Evolutionary conservation across 2,888 invertebrate genomes (phyloP), one percentile per base, ranked within the genome.

Genomic region (Chirona hameri): DNA sequence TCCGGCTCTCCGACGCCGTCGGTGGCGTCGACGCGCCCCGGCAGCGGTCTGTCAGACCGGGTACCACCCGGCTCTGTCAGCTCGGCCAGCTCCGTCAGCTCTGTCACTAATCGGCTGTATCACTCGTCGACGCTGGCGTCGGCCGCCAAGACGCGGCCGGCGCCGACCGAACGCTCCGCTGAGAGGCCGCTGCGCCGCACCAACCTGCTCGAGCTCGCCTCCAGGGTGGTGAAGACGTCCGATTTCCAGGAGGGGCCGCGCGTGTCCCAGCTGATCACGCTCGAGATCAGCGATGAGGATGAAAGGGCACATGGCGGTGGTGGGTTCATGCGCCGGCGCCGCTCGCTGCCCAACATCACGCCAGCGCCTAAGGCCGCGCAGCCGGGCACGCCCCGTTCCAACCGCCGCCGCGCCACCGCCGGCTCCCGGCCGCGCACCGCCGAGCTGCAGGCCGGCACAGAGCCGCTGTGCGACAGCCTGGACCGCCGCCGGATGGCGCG

Each of bases 91-190:
- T 39, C 39, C 29, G 79, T 80, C 27, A 48, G 52, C 15, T 80
- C 52, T 0, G 79, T 80, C 52, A 52, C 89, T 82, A 90, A 90
- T 85, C 89, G 91, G 69, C 86, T 92, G 65, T 91, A 91, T 85
- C 87, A 90, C 21, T 90, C 90, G 84, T 90, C 90, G 39, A 92
- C 91, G 0, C 91, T 90, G 87, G 90, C 91, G 0, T 91, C 91
- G 5, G 87, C 90, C 79, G 91, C 91, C 87, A 92, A 91, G 87
- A 91, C 91, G 27, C n/a, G 29, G 14, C n/a, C 79, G 87, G 91
- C 91, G n/a, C 24, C 46, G 12, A 7, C 79, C 14, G 39, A 48
- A 1, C 48, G 46, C 0, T 24, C 79, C 27, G 1, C 52, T 15
- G 52, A 52, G 52, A 27, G 52, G 52, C 79, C 52, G 27, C 52